Percentiles rank a stretch among this genome's conserved stretches.
Conservation (phyloP, 2,113 vertebrate genomes). For the Gambusia affinis region DNA sequence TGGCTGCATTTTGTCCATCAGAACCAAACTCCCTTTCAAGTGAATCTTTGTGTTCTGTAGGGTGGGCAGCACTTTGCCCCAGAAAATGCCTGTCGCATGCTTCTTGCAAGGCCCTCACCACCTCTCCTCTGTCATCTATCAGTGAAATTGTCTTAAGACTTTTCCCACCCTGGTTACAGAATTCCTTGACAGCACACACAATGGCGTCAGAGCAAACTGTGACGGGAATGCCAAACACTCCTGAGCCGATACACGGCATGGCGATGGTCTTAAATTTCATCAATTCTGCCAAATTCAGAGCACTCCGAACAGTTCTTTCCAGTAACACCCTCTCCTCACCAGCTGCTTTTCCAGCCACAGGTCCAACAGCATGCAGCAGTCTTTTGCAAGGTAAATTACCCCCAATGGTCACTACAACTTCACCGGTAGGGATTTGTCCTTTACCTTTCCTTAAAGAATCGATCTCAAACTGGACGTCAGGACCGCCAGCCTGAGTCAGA, state of each 20-base stretch:
- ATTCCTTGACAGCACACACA: constrained; percentile 51
- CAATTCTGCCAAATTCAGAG: constrained; percentile 44
- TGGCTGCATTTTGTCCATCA: not conserved
- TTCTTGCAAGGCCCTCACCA: constrained; percentile 51
- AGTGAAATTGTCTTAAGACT: constrained; percentile 41
- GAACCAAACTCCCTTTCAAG: not conserved
- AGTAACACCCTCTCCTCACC: constrained; percentile 39
- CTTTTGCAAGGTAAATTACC: constrained; percentile 62
- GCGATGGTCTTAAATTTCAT: constrained; percentile 50
- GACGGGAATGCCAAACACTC: constrained; percentile 57
- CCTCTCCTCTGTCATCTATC: constrained; percentile 58
- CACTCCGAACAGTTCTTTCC: constrained; percentile 24
- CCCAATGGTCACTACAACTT: constrained; percentile 43
- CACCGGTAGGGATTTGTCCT: constrained; percentile 50
- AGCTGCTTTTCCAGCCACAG: constrained; percentile 25
- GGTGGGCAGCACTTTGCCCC: not conserved
- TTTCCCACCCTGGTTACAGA: constrained; percentile 32
- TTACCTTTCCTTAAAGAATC: not conserved
- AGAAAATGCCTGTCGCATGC: constrained; percentile 52
- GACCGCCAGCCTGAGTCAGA: constrained; percentile 61
- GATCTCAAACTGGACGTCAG: constrained; percentile 56
- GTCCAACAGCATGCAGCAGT: constrained; percentile 73
- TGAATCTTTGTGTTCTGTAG: not conserved
- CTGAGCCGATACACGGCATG: constrained; percentile 72
- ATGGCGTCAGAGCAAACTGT: constrained; percentile 61